Evolutionary conservation across 2,888 invertebrate species (phyloP).

Genomic region (Erpobdella octoculata): DNA sequence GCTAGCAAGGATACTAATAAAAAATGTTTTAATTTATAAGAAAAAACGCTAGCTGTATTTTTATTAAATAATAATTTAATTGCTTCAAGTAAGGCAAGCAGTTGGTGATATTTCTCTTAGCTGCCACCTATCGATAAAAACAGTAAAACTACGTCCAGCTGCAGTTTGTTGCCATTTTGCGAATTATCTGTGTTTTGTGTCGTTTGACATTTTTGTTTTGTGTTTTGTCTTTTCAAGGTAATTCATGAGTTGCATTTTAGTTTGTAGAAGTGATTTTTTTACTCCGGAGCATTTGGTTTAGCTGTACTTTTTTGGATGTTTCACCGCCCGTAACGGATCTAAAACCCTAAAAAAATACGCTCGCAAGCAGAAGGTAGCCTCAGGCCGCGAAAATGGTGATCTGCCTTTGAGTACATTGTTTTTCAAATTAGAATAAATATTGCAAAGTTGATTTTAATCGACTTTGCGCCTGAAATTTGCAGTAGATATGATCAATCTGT

Average conservation of each 20-base stretch:
- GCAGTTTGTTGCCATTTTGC: conserved; percentile 28
- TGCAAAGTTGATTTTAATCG: not conserved
- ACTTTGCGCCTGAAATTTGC: not conserved
- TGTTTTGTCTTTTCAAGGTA: conserved; percentile 27
- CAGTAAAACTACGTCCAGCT: conserved; percentile 20
- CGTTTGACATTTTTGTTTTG: conserved; percentile 29
- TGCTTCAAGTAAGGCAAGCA: no score
- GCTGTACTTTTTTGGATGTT: not conserved
- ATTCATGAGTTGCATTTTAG: not conserved
- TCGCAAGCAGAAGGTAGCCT: not conserved
- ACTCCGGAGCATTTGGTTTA: not conserved
- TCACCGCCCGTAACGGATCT: not conserved
- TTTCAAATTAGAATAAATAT: not conserved
- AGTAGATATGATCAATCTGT: conserved; percentile 2
- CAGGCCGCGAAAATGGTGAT: not conserved
- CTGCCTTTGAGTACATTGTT: not conserved
- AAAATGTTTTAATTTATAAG: no score
- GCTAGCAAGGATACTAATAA: no score
- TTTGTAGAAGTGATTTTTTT: not conserved
- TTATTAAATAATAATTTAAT: no score
- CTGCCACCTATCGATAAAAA: conserved; percentile 24
- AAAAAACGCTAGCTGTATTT: no score
- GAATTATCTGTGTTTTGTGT: conserved; percentile 28
- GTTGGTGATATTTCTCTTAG: not conserved
- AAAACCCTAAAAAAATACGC: not conserved